Base-by-base conservation (phyloP, 2,797 vertebrate species). In the Neostethus bicornis region DNA sequence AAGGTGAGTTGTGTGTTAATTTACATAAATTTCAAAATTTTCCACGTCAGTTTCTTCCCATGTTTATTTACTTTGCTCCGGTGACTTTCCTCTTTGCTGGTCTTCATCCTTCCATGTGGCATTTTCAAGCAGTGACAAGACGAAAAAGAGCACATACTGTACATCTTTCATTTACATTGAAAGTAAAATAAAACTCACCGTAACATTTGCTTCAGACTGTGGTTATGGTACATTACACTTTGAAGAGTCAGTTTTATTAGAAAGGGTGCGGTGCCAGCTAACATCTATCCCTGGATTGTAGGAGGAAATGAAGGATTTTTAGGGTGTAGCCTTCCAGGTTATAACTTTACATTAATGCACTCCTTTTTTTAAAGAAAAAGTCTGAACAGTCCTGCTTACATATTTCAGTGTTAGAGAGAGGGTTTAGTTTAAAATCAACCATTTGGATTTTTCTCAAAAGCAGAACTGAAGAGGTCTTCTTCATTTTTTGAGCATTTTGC, bases 51-150 rank as follows among this genome's bases (percentile, higher is more conserved):
- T 32, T 28, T 20, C 10, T 12, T 24, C 37, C n/a, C 1, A 0
- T 71, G 54, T 75, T 75, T 84, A 55, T 81, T 81, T 85, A 69
- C 64, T 72, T 67, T 75, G 21, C 53, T 53, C 32, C 34, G 11
- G 42, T 45, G 53, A 52, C 45, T 82, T 81, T 80, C 72, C 63
- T 70, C 70, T 64, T 51, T 51, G 56, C 52, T 16, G 2, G 20
- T 42, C 23, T 51, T 31, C 55, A 64, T 60, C 51, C 28, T 25
- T 63, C 24, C 31, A 31, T 70, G 61, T 67, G 48, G 28, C 61
- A 49, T 70, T 73, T 70, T 63, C 52, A 50, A 54, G 25, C n/a
- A 12, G 51, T 26, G 42, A 66, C 53, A 13, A 9, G 44, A 59
- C 39, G 46, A 60, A 61, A 26, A 2, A 44, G 32, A 16, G n/a